Evolutionary conservation across 2,888 invertebrate species (phyloP).

Genomic region (Ecliptopera silaceata): DNA sequence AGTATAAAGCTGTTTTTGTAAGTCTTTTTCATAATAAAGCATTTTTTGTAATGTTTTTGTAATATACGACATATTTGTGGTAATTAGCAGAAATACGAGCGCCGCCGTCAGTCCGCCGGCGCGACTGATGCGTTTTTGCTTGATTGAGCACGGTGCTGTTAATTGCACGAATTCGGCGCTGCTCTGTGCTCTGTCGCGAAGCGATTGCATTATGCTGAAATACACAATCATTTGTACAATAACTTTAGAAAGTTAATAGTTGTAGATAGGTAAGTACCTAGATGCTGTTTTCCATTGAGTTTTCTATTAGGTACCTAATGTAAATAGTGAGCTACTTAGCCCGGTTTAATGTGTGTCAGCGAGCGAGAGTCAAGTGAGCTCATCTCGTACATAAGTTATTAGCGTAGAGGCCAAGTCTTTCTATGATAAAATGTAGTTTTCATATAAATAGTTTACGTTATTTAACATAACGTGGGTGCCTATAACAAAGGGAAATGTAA

Average conservation of each 20-base stretch:
- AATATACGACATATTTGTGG: conserved; percentile 68
- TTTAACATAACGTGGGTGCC: not conserved
- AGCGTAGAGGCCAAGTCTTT: not conserved
- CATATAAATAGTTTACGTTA: not conserved
- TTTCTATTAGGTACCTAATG: not conserved
- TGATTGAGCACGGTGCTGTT: conserved; percentile 32
- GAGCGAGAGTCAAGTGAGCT: conserved; percentile 10
- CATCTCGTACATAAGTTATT: conserved; percentile 8
- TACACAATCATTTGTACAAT: no score
- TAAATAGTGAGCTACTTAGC: not conserved
- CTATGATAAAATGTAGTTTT: not conserved
- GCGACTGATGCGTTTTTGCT: conserved; percentile 51
- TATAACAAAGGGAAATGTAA: conserved; percentile 7
- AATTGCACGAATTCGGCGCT: conserved; percentile 32
- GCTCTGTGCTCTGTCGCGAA: no score
- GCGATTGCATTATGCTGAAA: no score
- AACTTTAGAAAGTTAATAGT: not conserved
- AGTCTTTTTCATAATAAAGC: conserved; percentile 18
- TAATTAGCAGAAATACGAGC: conserved; percentile 73
- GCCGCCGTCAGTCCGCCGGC: conserved; percentile 37
- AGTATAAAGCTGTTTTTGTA: conserved; percentile 34
- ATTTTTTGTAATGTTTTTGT: conserved; percentile 43
- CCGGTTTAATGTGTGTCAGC: conserved; percentile 13
- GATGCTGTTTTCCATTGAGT: not conserved
- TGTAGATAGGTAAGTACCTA: no score